These are phyloP conservation scores for Epinephelus cyanopodus DNA, from an alignment of 2,113 vertebrate species.

Conservation along the genomic window DNA sequence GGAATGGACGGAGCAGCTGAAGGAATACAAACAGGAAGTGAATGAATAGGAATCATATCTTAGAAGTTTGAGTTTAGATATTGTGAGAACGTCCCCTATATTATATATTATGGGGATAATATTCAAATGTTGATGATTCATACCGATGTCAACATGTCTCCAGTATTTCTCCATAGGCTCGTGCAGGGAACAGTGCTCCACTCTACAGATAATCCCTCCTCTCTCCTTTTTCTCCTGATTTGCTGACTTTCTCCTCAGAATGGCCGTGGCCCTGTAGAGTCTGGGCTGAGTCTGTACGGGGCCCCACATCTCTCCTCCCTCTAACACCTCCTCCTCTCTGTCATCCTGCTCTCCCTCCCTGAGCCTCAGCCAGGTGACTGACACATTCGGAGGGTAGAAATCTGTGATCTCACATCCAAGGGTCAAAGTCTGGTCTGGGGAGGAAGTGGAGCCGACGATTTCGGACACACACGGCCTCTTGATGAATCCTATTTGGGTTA, in stretches of 20 bases:
- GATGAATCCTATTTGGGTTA: slow-evolving; percentile 78
- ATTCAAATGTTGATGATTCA: background rate
- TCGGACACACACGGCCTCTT: slow-evolving; percentile 80
- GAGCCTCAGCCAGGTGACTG: slow-evolving; percentile 81
- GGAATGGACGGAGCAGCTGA: slow-evolving; percentile 81
- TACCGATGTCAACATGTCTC: slow-evolving; percentile 76
- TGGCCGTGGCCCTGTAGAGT: slow-evolving; percentile 75
- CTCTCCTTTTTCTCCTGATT: slow-evolving; percentile 55
- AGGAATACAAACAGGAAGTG: background rate
- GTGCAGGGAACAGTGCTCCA: slow-evolving; percentile 80
- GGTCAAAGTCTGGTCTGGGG: slow-evolving; percentile 48
- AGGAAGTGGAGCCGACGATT: slow-evolving; percentile 56
- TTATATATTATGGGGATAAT: background rate
- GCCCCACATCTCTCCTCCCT: slow-evolving; percentile 82
- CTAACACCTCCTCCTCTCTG: slow-evolving; percentile 72
- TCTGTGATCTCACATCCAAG: slow-evolving; percentile 83
- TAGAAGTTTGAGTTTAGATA: background rate
- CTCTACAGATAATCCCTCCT: slow-evolving; percentile 78
- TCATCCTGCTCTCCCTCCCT: slow-evolving; percentile 72
- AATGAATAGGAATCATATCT: background rate
- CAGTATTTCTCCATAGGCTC: slow-evolving; percentile 81
- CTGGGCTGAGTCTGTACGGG: slow-evolving; percentile 75
- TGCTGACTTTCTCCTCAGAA: slow-evolving; percentile 55
- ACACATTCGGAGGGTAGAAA: slow-evolving; percentile 82
- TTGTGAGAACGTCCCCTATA: background rate